A percentile compares a stretch with the other conserved stretches of the same genome.
Evolutionary conservation across 2,888 invertebrate genomes (phyloP).

Genomic region (Selenia dentaria): DNA sequence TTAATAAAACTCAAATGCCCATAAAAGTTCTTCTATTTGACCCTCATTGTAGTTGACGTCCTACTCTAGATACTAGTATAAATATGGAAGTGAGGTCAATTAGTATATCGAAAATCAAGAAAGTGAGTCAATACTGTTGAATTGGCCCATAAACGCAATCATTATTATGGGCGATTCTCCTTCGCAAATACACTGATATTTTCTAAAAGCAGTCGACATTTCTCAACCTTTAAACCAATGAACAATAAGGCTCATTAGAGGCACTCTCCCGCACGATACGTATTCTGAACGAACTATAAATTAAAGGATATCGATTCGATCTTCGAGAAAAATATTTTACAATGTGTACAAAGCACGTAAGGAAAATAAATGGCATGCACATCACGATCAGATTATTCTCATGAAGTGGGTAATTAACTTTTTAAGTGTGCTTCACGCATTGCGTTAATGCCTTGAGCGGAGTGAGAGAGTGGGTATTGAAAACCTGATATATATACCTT

Average conservation of each 20-base stretch:
- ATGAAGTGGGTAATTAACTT: constrained; percentile 45
- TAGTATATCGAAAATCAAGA: constrained; percentile 6
- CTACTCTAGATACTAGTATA: not conserved
- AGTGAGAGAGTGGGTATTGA: no score
- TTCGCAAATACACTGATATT: constrained; percentile 15
- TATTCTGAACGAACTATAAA: constrained; percentile 20
- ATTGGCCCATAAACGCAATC: constrained; percentile 22
- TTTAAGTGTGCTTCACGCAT: constrained; percentile 45
- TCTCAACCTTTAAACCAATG: constrained; percentile 24
- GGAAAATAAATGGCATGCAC: constrained; percentile 31
- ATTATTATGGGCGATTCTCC: constrained; percentile 20
- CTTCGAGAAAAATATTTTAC: constrained; percentile 24
- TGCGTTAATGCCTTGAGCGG: constrained; percentile 30
- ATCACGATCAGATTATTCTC: constrained; percentile 46
- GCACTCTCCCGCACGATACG: constrained; percentile 10
- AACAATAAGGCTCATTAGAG: constrained; percentile 29
- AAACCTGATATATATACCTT: no score
- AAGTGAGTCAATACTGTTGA: constrained; percentile 17
- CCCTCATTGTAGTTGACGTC: no score
- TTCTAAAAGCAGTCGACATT: constrained; percentile 23
- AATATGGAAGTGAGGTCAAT: constrained; percentile 2
- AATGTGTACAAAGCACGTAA: constrained; percentile 27
- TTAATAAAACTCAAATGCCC: constrained; percentile 1
- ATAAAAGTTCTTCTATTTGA: not conserved
- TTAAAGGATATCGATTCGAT: constrained; percentile 27